Conservation (phyloP, 2,888 invertebrate genomes). For the Capitulum mitella region DNA sequence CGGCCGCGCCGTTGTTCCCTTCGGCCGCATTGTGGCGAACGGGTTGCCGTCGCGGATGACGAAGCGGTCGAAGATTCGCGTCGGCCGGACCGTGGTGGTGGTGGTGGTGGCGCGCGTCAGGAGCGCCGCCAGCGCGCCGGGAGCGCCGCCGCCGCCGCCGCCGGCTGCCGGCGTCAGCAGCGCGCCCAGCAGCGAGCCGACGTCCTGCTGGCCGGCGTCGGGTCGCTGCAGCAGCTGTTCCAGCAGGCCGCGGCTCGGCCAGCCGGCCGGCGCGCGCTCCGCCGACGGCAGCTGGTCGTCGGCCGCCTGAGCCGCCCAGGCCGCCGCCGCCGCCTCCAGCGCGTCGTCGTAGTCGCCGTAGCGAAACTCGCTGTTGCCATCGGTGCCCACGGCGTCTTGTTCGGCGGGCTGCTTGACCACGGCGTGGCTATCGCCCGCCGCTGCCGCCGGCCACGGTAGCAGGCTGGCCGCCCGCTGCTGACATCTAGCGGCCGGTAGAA, state of each 20-base stretch:
- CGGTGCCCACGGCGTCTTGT: too few species aligned
- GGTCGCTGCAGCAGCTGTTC: slow-evolving; percentile 6
- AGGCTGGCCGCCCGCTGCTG: not conserved
- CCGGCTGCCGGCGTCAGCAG: not conserved
- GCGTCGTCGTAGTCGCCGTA: not conserved
- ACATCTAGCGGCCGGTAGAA: not conserved
- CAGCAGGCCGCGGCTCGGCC: not conserved
- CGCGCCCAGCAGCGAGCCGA: not conserved
- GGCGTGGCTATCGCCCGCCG: too few species aligned
- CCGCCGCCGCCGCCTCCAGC: not conserved
- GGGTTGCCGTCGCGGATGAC: slow-evolving; percentile 6
- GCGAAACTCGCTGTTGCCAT: not conserved
- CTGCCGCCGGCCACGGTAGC: not conserved
- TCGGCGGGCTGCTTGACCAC: too few species aligned
- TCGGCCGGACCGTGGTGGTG: slow-evolving; percentile 13
- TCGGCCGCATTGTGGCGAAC: not conserved
- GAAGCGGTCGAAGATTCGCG: slow-evolving; percentile 13
- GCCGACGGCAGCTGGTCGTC: not conserved
- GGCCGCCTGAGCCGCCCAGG: not conserved
- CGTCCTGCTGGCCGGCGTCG: not conserved
- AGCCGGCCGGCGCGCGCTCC: not conserved
- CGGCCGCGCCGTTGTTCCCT: not conserved
- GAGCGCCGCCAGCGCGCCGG: not conserved
- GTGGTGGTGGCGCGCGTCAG: slow-evolving; percentile 7
- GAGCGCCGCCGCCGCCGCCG: not conserved